A percentile compares a stretch with the other conserved stretches of the same genome.
phyloP scores from a whole-genome alignment of 1,140 invertebrate species.

The Nymphalis io region DNA sequence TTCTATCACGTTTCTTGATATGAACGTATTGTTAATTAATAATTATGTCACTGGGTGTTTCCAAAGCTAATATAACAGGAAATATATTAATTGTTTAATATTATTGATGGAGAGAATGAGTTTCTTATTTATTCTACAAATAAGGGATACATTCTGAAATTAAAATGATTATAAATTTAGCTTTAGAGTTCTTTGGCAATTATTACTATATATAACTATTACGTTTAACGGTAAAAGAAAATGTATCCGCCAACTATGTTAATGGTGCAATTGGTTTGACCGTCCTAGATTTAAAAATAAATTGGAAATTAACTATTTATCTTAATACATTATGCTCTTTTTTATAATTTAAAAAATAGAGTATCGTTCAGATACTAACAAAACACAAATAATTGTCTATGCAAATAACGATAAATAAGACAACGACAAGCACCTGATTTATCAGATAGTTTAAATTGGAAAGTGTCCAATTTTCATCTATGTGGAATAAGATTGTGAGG shows the following conservation, averaged over 20 bases:
- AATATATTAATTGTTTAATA: constrained; percentile 7
- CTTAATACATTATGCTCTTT: neutral
- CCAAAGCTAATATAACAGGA: constrained; percentile 19
- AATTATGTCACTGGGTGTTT: constrained; percentile 29
- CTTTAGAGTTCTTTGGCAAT: too few relatives aligned
- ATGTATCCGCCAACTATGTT: neutral
- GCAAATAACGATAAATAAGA: constrained; percentile 27
- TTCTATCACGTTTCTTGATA: constrained; percentile 55
- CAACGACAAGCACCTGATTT: constrained; percentile 37
- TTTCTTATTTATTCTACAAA: too few relatives aligned
- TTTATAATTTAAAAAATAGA: constrained; percentile 1
- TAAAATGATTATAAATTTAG: too few relatives aligned
- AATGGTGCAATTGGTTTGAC: neutral
- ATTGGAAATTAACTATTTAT: neutral
- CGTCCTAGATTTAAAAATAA: too few relatives aligned
- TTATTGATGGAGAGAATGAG: neutral
- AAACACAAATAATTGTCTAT: constrained; percentile 11
- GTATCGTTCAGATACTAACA: neutral
- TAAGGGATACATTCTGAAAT: too few relatives aligned
- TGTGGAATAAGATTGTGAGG: constrained; percentile 39
- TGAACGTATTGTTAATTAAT: constrained; percentile 18
- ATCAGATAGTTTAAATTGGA: constrained; percentile 42
- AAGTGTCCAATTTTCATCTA: constrained; percentile 39
- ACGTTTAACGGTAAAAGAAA: neutral
- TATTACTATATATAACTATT: too few relatives aligned